A percentile compares a stretch with the other conserved stretches of the same genome.
These are phyloP conservation scores for Paralichthys olivaceus DNA, from an alignment of 2,113 vertebrate species.

Conservation along the genomic window DNA sequence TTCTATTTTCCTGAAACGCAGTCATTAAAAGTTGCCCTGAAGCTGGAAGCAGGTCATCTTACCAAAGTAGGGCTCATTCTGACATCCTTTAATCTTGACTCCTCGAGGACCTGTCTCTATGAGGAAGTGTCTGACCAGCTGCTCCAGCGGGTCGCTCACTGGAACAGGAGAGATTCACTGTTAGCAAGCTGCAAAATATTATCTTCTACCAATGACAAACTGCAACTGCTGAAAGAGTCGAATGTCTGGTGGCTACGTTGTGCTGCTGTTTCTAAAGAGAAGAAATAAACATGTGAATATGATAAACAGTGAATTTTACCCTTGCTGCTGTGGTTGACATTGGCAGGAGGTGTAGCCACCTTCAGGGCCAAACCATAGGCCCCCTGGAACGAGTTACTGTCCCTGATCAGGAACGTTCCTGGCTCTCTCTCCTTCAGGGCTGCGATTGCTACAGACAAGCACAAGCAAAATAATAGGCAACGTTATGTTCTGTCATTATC, in stretches of 20 bases:
- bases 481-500: not conserved
- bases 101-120: conserved; percentile 92
- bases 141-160: conserved; percentile 87
- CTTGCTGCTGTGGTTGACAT: conserved; percentile 85
- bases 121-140: conserved; percentile 93
- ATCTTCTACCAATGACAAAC: not conserved
- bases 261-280: not conserved
- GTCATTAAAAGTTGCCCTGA: not conserved
- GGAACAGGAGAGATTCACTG: conserved; percentile 4
- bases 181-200: not conserved
- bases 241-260: too few relatives aligned
- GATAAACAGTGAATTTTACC: conserved; percentile 67
- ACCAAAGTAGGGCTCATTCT: conserved; percentile 93
- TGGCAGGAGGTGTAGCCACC: conserved; percentile 89
- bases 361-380: conserved; percentile 93
- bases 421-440: conserved; percentile 90
- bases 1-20: too few relatives aligned
- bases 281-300: not conserved
- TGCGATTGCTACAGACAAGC: conserved; percentile 82
- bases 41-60: conserved; percentile 30
- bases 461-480: not conserved
- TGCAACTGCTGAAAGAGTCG: not conserved
- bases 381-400: conserved; percentile 94
- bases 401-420: conserved; percentile 90
- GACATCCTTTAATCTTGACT: conserved; percentile 94